Percentiles rank a stretch among this genome's conserved stretches.
These are phyloP conservation scores for Zapus hudsonius DNA, from an alignment of 2,113 vertebrate genomes.

Conservation along the genomic window DNA sequence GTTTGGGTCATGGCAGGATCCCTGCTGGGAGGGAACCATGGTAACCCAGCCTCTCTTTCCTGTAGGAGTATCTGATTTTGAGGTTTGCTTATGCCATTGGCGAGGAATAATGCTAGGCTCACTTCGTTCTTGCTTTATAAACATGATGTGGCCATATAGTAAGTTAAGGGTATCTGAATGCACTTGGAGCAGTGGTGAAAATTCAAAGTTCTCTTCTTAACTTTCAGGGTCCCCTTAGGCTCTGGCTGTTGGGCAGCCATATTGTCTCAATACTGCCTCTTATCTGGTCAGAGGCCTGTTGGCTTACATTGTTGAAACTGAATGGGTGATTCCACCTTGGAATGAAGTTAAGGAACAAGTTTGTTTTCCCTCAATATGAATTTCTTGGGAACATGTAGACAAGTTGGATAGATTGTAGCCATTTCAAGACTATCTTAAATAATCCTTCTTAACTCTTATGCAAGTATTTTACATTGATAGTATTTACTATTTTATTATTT, in stretches of 20 bases:
- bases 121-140: conserved; percentile 18
- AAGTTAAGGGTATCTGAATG: neutral
- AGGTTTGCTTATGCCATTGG: conserved; percentile 36
- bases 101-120: neutral
- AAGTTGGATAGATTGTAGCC: conserved; percentile 28
- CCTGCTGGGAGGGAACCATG: conserved; percentile 11
- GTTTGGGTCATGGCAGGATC: neutral
- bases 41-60: neutral
- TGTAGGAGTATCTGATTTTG: neutral
- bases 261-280: neutral
- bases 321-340: neutral
- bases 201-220: neutral
- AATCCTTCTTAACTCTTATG: neutral
- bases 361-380: neutral
- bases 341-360: conserved; percentile 42
- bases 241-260: neutral
- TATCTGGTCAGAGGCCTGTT: neutral
- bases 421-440: conserved; percentile 1
- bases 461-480: too few relatives aligned
- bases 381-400: neutral
- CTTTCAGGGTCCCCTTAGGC: neutral
- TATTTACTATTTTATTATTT: conserved; percentile 4
- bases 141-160: neutral
- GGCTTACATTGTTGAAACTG: conserved; percentile 1
- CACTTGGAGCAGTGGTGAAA: neutral